Evolutionary conservation across 2,888 invertebrate genomes (phyloP), one percentile per base, ranked within the genome.

Genomic region (Chaetogeoica ovagalla): DNA sequence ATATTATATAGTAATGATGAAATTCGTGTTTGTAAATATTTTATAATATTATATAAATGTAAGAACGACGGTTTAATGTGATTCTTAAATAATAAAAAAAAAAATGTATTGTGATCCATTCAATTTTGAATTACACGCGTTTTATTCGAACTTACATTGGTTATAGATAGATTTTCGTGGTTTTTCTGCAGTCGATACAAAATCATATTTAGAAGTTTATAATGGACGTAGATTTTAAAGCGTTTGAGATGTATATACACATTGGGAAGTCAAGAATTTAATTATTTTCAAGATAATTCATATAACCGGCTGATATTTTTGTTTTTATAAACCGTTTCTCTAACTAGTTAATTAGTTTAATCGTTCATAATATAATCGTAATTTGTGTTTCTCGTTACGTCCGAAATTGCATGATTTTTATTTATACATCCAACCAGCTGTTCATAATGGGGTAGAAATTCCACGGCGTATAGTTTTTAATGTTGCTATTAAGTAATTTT

Each of bases 331-430:
- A 66, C 57, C 17, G 62, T 70, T 69, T 63, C 55, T 19, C 52
- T 8, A 55, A 76, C 65, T 68, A 75, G 66, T 70, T 79, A 79
- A 79, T 79, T 52, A 52, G 60, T 55, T 79, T 79, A 63, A 79
- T 63, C 57, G 70, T 79, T 70, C 39, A 52, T 63, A 30, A 30
- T 30, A 70, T 39, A 55, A 70, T 63, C 57, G 70, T 70, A 70
- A 79, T 70, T 63, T 55, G 62, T 69, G 55, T 60, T 63, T 21
- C 19, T 39, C 63, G 63, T 70, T 39, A 19, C 63, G 43, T 70
- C 43, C 19, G 2, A 79, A 79, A 79, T 60, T 15, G 39, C 63
- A 68, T 6, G 70, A 70, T 70, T 70, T 77, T 79, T 79, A 79
- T 69, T 79, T 79, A 79, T 70, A n/a, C n/a, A 62, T 23, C 19